These are phyloP conservation scores for Lethenteron reissneri DNA, from an alignment of 2,113 vertebrate species.

Conservation along the genomic window DNA sequence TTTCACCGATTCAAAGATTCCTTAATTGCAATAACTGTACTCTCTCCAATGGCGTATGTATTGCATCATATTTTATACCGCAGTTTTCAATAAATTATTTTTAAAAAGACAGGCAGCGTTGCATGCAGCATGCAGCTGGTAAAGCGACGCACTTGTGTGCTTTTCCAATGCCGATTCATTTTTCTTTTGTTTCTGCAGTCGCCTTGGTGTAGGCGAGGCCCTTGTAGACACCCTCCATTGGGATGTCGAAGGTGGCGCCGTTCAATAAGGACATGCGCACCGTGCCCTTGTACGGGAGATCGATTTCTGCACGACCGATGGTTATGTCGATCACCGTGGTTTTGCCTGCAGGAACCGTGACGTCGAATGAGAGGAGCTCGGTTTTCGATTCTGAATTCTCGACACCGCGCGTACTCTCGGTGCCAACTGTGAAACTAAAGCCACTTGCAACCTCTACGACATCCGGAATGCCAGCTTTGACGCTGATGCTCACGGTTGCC, in stretches of 20 bases:
- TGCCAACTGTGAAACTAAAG: no score
- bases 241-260: conserved; percentile 3
- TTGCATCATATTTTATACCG: background rate
- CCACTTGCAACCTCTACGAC: background rate
- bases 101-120: no score
- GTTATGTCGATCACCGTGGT: conserved; percentile 6
- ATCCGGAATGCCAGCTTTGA: conserved; percentile 11
- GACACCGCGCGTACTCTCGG: no score
- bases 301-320: conserved; percentile 12
- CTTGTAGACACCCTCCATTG: conserved; percentile 12
- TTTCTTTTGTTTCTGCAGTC: background rate
- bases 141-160: no score
- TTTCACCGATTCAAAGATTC: no score
- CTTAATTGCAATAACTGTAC: no score
- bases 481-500: background rate
- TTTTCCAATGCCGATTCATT: no score
- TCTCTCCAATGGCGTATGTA: no score
- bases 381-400: no score
- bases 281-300: conserved; percentile 14
- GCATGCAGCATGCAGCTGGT: no score
- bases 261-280: conserved; percentile 12
- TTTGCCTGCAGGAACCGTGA: conserved; percentile 10
- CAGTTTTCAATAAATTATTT: no score
- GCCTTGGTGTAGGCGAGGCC: conserved; percentile 7
- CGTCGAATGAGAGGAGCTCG: no score